Conservation (phyloP, 1,140 invertebrate species). For the Drosophila melanica region DNA sequence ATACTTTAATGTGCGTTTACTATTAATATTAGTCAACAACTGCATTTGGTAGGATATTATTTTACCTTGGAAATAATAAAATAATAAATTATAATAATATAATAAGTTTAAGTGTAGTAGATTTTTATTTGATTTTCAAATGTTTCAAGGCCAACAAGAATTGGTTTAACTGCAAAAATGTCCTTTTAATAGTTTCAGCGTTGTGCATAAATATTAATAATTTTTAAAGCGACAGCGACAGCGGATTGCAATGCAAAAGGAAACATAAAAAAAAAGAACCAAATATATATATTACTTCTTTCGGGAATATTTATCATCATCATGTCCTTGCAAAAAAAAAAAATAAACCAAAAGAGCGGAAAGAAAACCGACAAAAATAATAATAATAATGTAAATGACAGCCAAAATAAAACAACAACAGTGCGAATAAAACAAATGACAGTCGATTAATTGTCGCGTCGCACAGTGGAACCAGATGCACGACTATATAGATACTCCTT, state of each 20-base stretch:
- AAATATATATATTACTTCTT: slow-evolving; percentile 35
- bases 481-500: too few species aligned
- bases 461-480: slow-evolving; percentile 2
- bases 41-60: too few species aligned
- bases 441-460: slow-evolving; percentile 42
- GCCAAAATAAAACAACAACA: slow-evolving; percentile 5
- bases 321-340: slow-evolving; percentile 15
- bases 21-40: too few species aligned
- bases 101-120: background rate
- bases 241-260: slow-evolving; percentile 1
- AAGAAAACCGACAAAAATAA: slow-evolving; percentile 5
- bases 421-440: slow-evolving; percentile 35
- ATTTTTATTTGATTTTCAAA: too few species aligned
- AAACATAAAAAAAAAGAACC: background rate
- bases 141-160: background rate
- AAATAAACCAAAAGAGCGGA: slow-evolving; percentile 1
- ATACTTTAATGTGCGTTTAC: background rate
- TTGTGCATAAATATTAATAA: slow-evolving; percentile 50
- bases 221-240: slow-evolving; percentile 23
- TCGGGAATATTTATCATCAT: slow-evolving; percentile 38
- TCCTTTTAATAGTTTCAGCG: slow-evolving; percentile 17
- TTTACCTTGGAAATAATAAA: too few species aligned
- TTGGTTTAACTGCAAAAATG: slow-evolving; percentile 10
- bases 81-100: too few species aligned
- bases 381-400: slow-evolving; percentile 26